Evolutionary conservation across 2,797 vertebrate species (phyloP).

Genomic region (Thunnus albacares): DNA sequence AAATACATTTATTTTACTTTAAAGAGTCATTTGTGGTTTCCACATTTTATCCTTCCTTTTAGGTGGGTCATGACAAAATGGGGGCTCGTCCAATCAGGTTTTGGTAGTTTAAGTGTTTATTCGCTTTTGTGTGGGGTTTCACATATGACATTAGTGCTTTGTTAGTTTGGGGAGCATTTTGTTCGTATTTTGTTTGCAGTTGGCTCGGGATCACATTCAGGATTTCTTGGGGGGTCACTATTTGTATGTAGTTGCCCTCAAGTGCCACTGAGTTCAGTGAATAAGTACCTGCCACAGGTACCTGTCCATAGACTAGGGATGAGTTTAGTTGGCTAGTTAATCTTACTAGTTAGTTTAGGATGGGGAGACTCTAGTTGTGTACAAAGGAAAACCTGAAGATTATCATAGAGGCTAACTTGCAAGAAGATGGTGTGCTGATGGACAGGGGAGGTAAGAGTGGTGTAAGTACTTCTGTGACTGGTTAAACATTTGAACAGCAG

Average conservation of each 20-base stretch:
- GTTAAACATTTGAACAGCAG: constrained; percentile 6
- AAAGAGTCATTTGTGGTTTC: too few species aligned
- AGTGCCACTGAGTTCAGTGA: not conserved
- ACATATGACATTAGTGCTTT: too few species aligned
- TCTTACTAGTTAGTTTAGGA: not conserved
- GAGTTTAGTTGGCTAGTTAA: not conserved
- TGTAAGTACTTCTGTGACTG: not conserved
- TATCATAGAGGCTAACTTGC: not conserved
- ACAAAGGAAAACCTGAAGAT: constrained; percentile 6
- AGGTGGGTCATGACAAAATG: too few species aligned
- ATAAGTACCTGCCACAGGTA: not conserved
- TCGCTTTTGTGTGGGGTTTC: too few species aligned
- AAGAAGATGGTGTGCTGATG: not conserved
- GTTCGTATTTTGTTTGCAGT: too few species aligned
- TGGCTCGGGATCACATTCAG: not conserved
- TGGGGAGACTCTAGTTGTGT: not conserved
- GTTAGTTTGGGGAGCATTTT: too few species aligned
- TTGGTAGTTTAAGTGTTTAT: too few species aligned
- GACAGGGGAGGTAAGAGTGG: not conserved
- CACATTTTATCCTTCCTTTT: too few species aligned
- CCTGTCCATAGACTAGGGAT: not conserved
- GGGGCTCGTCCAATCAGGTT: too few species aligned
- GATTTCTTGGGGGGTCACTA: not conserved
- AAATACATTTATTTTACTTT: too few species aligned
- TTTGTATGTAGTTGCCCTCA: not conserved